Base-by-base conservation (phyloP, 2,113 vertebrate genomes). In the Echinops telfairi region DNA sequence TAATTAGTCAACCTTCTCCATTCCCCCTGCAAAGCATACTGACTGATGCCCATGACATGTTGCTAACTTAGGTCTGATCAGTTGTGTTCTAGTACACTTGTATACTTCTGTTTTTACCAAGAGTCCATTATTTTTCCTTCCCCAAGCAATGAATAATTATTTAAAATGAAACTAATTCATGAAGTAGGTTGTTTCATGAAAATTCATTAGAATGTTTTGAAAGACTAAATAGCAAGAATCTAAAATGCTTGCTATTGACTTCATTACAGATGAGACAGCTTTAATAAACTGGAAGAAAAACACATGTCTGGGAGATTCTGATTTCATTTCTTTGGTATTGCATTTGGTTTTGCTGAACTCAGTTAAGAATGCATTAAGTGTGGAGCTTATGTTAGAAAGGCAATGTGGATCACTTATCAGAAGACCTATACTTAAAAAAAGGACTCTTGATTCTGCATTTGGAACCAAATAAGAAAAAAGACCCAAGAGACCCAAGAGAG, bases 261-360 rank as follows among this genome's bases (percentile, higher is more conserved):
- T 79, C 86, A 22, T 2, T 76, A 2, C 68, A 62, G 71, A 53
- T 53, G 22, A 82, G 58, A 83, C 9, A 77, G 36, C 23, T 8
- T 81, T 90, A 78, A 57, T 81, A 89, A 78, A 83, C 53, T 90
- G n/a, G 36, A 91, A 66, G 31, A 27, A 88, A 88, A 90, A 43
- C 40, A 90, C 10, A 89, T 64, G 71, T 91, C 81, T 83, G 47
- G 33, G 86, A 58, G 71, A 33, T 80, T 91, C 25, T 71, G 29
- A 86, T 71, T 83, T 82, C 92, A 62, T 89, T 89, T 85, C 31
- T 80, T 94, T 91, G 60, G 14, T 89, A 27, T 62, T 92, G 62
- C 25, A 58, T 89, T 91, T 15, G 20, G 86, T 87, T 96, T 91
- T 95, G n/a, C 10, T 83, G 57, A 94, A 40, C n/a, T 27, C 68